Evolutionary conservation across 2,888 invertebrate species (phyloP).

Genomic region (Drosophila paracracens): DNA sequence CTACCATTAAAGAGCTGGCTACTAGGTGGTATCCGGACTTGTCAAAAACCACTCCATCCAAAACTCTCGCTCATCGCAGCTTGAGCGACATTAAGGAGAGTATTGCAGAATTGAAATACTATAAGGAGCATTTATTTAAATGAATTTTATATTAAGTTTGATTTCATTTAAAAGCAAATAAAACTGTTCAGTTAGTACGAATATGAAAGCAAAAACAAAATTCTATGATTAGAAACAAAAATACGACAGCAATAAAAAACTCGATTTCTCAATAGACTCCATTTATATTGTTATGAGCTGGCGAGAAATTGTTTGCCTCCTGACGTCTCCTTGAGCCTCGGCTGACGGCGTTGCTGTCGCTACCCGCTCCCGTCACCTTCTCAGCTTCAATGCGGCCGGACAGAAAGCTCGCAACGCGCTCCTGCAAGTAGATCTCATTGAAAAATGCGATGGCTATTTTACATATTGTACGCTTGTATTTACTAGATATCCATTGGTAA

Average conservation of each 20-base stretch:
- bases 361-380: constrained; percentile 85
- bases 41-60: constrained; percentile 87
- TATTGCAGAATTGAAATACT: constrained; percentile 93
- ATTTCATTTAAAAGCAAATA: constrained; percentile 19
- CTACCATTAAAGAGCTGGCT: constrained; percentile 93
- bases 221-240: constrained; percentile 82
- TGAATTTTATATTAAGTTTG: constrained; percentile 25
- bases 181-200: constrained; percentile 62
- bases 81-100: constrained; percentile 95
- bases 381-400: constrained; percentile 89
- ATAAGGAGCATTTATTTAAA: constrained; percentile 88
- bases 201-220: constrained; percentile 79
- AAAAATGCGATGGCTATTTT: constrained; percentile 1
- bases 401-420: constrained; percentile 88
- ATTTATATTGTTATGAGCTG: constrained; percentile 84
- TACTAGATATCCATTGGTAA: constrained; percentile 82
- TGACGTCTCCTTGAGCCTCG: constrained; percentile 67
- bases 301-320: constrained; percentile 75
- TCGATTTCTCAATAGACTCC: constrained; percentile 84
- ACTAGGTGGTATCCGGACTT: constrained; percentile 91
- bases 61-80: constrained; percentile 89
- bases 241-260: constrained; percentile 79
- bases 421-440: constrained; percentile 84
- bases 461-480: constrained; percentile 1
- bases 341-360: constrained; percentile 61